These are phyloP conservation scores for Cantharis rustica DNA, from an alignment of 2,888 invertebrate species.

Conservation along the genomic window DNA sequence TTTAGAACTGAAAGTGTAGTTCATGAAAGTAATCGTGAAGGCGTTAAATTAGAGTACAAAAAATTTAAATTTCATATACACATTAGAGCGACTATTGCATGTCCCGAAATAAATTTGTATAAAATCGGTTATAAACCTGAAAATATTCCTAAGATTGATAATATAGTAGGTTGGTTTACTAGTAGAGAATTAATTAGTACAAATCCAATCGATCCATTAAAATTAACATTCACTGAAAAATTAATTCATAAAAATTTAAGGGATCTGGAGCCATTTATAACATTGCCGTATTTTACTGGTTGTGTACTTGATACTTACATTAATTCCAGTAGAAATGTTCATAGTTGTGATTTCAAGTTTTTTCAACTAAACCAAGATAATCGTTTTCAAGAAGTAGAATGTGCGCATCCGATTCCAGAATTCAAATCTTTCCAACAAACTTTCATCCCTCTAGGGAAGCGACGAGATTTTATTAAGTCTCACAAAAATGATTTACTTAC, in stretches of 20 bases:
- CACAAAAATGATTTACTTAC: too few species aligned
- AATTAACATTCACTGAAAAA: slow-evolving; percentile 66
- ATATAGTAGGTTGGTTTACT: not conserved
- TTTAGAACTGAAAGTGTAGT: slow-evolving; percentile 1
- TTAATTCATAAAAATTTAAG: slow-evolving; percentile 66
- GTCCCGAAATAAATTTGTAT: slow-evolving; percentile 49
- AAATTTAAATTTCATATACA: slow-evolving; percentile 39
- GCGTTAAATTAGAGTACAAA: slow-evolving; percentile 50
- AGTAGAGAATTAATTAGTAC: not conserved
- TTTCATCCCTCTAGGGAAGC: too few species aligned
- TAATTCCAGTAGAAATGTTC: not conserved
- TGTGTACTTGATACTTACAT: slow-evolving; percentile 59
- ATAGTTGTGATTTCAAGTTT: not conserved
- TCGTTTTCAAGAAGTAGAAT: not conserved
- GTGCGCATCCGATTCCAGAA: not conserved
- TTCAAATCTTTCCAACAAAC: too few species aligned
- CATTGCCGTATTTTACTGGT: slow-evolving; percentile 61
- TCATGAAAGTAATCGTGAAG: not conserved
- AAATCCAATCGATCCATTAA: slow-evolving; percentile 45
- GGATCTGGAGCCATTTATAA: slow-evolving; percentile 46
- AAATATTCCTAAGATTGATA: not conserved
- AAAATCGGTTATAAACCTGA: not conserved
- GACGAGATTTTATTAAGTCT: too few species aligned
- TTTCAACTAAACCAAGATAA: not conserved
- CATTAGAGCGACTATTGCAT: slow-evolving; percentile 64